phyloP scores from a whole-genome alignment of 1,140 invertebrate genomes.

The Contarinia nasturtii region DNA sequence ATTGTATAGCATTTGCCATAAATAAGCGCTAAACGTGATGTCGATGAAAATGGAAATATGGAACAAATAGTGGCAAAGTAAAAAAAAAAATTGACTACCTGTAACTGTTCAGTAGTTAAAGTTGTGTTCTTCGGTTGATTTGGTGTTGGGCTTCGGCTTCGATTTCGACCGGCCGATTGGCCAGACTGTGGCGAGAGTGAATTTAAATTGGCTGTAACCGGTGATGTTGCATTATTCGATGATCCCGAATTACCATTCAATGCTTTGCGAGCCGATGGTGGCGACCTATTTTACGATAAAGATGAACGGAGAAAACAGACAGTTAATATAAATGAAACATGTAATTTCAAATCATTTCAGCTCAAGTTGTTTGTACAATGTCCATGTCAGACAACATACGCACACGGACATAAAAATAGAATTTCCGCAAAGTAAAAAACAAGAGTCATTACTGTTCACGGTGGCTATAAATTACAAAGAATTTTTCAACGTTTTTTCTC shows the following conservation, averaged over 20 bases:
- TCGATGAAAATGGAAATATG: too few species aligned
- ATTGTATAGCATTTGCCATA: neutral
- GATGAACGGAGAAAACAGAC: too few species aligned
- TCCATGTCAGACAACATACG: too few species aligned
- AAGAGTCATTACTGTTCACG: too few species aligned
- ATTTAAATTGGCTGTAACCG: neutral
- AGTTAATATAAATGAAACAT: too few species aligned
- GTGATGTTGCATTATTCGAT: neutral
- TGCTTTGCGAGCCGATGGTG: conserved; percentile 8
- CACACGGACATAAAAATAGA: too few species aligned
- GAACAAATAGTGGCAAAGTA: neutral
- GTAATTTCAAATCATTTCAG: too few species aligned
- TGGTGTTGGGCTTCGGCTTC: conserved; percentile 5
- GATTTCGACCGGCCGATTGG: neutral
- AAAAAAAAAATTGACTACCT: neutral
- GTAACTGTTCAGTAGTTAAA: neutral
- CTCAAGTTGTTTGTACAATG: too few species aligned
- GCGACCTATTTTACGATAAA: conserved; percentile 3
- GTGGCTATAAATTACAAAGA: too few species aligned
- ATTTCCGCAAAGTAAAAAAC: too few species aligned
- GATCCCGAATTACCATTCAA: conserved; percentile 1
- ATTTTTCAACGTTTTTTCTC: too few species aligned
- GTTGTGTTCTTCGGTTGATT: conserved; percentile 5
- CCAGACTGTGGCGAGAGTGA: conserved; percentile 3
- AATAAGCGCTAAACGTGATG: neutral